A percentile compares a stretch with the other conserved stretches of the same genome.
phyloP scores from a whole-genome alignment of 2,113 vertebrate genomes.

The Pipa parva region DNA sequence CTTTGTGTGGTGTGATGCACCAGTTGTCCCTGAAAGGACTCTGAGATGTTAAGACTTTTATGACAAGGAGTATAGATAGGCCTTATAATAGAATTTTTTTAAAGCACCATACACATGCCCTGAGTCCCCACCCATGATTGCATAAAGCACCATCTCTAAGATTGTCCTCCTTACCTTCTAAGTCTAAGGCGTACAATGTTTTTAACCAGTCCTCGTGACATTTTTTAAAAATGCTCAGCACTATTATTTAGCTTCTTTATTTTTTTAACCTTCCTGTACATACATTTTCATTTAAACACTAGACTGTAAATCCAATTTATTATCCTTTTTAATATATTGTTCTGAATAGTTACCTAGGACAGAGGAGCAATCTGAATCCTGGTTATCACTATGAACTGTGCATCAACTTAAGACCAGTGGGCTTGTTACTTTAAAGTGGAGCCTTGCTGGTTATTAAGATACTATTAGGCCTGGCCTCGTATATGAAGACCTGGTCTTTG shows the following conservation, averaged over 20 bases:
- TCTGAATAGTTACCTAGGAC: not conserved
- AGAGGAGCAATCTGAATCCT: not conserved
- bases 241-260: slow-evolving; percentile 12
- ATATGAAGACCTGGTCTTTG: not conserved
- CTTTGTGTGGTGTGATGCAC: slow-evolving; percentile 21
- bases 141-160: not conserved
- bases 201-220: slow-evolving; percentile 1
- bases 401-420: too few species aligned
- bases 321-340: not conserved
- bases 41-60: slow-evolving; percentile 22
- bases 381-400: not conserved
- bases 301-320: not conserved
- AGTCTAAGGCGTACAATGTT: slow-evolving; percentile 5
- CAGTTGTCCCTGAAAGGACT: slow-evolving; percentile 30
- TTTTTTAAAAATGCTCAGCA: slow-evolving; percentile 1
- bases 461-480: not conserved
- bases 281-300: slow-evolving; percentile 18
- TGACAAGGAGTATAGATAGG: slow-evolving; percentile 30
- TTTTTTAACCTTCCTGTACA: slow-evolving; percentile 17
- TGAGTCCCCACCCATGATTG: not conserved
- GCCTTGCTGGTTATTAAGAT: not conserved
- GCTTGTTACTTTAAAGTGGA: not conserved
- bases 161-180: not conserved
- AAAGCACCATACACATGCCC: slow-evolving; percentile 22
- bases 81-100: slow-evolving; percentile 28